Base-by-base conservation (phyloP, 2,888 invertebrate species). In the Drosophila trichaetosa region DNA sequence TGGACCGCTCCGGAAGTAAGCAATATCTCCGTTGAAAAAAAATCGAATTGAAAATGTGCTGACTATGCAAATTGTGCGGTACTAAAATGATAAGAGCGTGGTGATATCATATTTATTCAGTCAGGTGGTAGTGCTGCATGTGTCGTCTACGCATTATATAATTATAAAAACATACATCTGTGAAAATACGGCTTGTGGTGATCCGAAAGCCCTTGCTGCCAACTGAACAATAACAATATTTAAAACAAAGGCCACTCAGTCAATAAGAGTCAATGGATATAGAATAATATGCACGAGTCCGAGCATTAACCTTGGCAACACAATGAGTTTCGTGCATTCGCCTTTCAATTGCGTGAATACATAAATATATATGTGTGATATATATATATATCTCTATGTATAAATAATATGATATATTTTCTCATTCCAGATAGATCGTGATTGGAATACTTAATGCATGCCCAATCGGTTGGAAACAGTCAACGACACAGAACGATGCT, bases 91-190 rank as follows among this genome's bases (percentile, higher is more conserved):
- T 67, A 70, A 71, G 38, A 60, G 24, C 57, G 38, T 21, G 36
- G 59, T 71, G 72, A 70, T 57, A 71, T 69, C 53, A 65, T 66
- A 65, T 27, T 72, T 63, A 69, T 34, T 76, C 67, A 68, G 83
- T 82, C 80, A 79, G 82, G 80, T 63, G 70, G 73, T 67, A 58
- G 38, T 62, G 51, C 46, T 64, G 49, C 59, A 68, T 72, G 57
- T 74, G 71, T 78, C 0, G 64, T 71, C 79, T 69, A 38, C 72
- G 73, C 72, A 86, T 86, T 86, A 86, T 86, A 86, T 86, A 86
- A 86, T 79, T 74, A 65, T 58, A 76, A 82, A 71, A 62, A 67
- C 60, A 66, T 62, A 67, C 53, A 63, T 69, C 61, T 65, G 66
- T 69, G 69, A 63, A 63, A 69, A 81, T 72, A 73, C 77, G 76